Evolutionary conservation across 2,888 invertebrate species (phyloP).

Genomic region (Cylindroiulus punctatus): DNA sequence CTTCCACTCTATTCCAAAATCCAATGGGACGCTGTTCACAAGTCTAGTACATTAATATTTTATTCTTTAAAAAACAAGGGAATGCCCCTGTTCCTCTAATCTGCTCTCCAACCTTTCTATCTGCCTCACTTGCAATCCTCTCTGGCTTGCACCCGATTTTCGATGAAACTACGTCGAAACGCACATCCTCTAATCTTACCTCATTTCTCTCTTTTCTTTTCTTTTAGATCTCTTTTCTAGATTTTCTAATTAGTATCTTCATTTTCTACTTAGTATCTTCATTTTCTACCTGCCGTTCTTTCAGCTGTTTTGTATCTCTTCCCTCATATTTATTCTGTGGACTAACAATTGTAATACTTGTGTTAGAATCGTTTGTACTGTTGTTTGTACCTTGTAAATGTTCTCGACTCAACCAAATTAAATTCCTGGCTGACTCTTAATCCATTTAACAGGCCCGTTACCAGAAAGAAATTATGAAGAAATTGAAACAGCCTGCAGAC

Average conservation of each 20-base stretch:
- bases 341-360: neutral
- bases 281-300: conserved; percentile 19
- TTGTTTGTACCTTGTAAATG: neutral
- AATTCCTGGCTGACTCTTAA: neutral
- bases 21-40: neutral
- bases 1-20: conserved; percentile 4
- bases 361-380: conserved; percentile 13
- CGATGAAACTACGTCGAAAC: neutral
- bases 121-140: neutral
- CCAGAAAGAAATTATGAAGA: neutral
- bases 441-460: neutral
- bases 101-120: neutral
- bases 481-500: too few relatives aligned
- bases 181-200: neutral
- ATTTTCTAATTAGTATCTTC: neutral
- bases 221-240: neutral
- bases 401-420: neutral
- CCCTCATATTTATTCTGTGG: neutral
- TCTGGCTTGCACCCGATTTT: neutral
- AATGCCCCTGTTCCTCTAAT: neutral
- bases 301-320: neutral
- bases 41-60: neutral
- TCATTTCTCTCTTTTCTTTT: neutral
- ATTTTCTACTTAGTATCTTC: too few relatives aligned
- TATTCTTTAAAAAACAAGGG: neutral